Base-by-base conservation (phyloP, 2,113 vertebrate genomes). In the Oryzias woworae region DNA sequence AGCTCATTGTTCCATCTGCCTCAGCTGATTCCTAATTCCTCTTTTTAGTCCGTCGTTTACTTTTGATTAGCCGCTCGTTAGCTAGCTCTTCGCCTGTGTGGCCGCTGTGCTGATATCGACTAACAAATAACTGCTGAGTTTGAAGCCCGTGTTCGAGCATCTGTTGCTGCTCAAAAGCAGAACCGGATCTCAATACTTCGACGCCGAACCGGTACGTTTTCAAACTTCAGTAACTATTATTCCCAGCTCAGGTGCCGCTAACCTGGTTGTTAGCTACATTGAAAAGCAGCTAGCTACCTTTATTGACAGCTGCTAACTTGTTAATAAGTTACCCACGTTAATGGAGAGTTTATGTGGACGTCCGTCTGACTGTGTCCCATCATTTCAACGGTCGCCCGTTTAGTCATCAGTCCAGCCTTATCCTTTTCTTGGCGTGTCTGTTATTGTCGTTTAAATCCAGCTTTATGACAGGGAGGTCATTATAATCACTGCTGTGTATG, bases 11-110 rank as follows among this genome's bases (percentile, higher is more conserved):
- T 53, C 2, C 15, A 10, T 7, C 2, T 1, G 13, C 5, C 2
- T 1, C 7, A 16, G 18, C 20, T 0, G 43, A 5, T 43, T 7
- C 1, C 12, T 23, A 20, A 48, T 65, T 15, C 31, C 7, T 14
- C 6, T 45, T 53, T 57, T 57, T 45, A 26, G 44, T 48, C 26
- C 67, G 63, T 63, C 58, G 36, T 75, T 75, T 55, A 62, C 50
- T 81, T 83, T 56, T 51, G 77, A 81, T 77, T 85, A 85, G 84
- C 83, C 52, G 62, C 77, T 72, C 1, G 77, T 70, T 45, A 61
- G 78, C 63, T 84, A 79, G 73, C 70, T 59, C 6, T 41, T 62
- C 44, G 23, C 48, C 23, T 13, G 44, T 45, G 44, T 58, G 26
- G 60, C 41, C 64, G 26, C 50, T 53, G 47, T 43, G 28, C 56